Conservation (phyloP, 2,888 invertebrate genomes). For the Erannis defoliaria region DNA sequence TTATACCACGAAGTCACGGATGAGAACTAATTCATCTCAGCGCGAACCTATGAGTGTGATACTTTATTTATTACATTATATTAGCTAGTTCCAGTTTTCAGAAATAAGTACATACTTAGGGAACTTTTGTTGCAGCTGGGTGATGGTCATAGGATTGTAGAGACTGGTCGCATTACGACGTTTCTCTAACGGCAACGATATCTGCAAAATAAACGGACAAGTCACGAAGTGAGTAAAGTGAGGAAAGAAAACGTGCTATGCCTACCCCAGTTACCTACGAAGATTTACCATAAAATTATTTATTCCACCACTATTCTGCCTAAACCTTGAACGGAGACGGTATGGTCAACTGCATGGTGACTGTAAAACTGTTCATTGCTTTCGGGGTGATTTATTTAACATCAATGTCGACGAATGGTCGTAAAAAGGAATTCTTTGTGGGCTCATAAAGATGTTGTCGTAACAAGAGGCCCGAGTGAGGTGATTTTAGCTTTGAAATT, state of each 20-base stretch:
- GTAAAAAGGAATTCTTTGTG: constrained; percentile 59
- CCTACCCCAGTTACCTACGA: too few species aligned
- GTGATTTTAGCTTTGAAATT: constrained; percentile 40
- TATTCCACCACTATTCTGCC: not conserved
- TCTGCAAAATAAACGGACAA: constrained; percentile 80
- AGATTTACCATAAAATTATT: too few species aligned
- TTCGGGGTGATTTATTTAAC: constrained; percentile 55
- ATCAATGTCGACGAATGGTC: constrained; percentile 58
- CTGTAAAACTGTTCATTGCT: constrained; percentile 54
- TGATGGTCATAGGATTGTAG: constrained; percentile 97
- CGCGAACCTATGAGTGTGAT: too few species aligned
- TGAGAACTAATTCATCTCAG: not conserved
- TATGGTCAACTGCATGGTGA: constrained; percentile 50
- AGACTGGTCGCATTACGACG: constrained; percentile 95
- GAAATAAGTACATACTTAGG: constrained; percentile 76
- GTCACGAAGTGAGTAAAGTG: constrained; percentile 11
- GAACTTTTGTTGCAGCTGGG: constrained; percentile 91
- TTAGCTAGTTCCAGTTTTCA: not conserved
- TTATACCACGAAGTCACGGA: too few species aligned
- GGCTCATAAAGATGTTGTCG: constrained; percentile 54
- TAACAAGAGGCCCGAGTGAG: constrained; percentile 48
- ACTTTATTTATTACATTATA: too few species aligned
- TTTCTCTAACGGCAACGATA: constrained; percentile 95
- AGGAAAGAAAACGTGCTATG: too few species aligned
- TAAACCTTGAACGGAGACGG: constrained; percentile 50